Conservation (phyloP, 2,113 vertebrate species). For the Heterocephalus glaber region DNA sequence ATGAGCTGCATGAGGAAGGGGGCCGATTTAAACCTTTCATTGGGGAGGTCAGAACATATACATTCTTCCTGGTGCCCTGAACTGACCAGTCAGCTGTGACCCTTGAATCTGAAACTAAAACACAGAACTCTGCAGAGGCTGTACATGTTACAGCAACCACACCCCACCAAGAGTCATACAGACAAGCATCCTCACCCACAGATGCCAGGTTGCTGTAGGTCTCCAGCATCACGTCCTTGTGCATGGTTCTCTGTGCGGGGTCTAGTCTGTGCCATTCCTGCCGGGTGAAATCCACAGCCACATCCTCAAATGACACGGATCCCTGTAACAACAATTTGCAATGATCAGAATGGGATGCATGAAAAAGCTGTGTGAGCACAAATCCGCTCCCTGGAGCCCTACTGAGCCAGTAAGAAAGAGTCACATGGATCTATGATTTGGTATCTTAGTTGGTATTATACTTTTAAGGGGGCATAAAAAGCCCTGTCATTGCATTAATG, state of each 20-base stretch:
- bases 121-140: background rate
- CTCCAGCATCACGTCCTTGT: constrained; percentile 78
- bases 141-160: background rate
- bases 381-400: background rate
- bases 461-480: background rate
- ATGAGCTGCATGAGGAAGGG: constrained; percentile 56
- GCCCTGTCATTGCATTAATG: background rate
- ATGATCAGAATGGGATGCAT: constrained; percentile 44
- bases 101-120: constrained; percentile 28
- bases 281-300: constrained; percentile 75
- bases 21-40: constrained; percentile 55
- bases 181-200: constrained; percentile 65
- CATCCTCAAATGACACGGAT: constrained; percentile 65
- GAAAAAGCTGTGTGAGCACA: background rate
- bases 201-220: constrained; percentile 72
- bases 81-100: background rate
- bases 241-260: constrained; percentile 66
- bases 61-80: background rate
- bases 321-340: constrained; percentile 67
- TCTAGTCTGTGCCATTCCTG: constrained; percentile 71
- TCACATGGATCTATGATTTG: background rate
- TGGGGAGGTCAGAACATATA: constrained; percentile 8
- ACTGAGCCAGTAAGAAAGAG: constrained; percentile 17
- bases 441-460: constrained; percentile 1
- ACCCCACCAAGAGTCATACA: background rate